phyloP scores from a whole-genome alignment of 2,797 vertebrate genomes.

The Cuniculus paca region DNA sequence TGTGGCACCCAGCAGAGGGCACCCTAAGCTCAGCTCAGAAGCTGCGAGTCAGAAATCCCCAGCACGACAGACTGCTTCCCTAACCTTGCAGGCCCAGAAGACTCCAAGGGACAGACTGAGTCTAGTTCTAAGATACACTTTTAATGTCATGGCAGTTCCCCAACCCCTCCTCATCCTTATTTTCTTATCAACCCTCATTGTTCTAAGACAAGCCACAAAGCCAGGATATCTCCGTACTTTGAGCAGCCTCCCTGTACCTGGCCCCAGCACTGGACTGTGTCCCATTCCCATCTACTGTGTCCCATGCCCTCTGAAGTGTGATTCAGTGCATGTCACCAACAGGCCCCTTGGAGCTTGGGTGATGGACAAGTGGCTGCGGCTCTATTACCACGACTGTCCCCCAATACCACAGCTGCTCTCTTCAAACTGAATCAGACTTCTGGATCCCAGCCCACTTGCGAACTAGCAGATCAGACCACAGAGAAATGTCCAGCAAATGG shows the following conservation, averaged over 20 bases:
- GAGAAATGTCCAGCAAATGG: background rate
- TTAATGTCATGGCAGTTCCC: background rate
- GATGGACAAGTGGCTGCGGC: background rate
- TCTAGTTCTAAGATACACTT: background rate
- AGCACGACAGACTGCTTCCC: background rate
- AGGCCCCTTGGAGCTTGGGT: background rate
- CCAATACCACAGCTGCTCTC: background rate
- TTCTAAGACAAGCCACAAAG: background rate
- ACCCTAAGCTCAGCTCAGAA: background rate
- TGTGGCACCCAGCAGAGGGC: constrained; percentile 69
- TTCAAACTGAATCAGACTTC: background rate
- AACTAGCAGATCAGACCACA: background rate
- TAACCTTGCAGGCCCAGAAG: background rate
- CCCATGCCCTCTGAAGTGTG: no score
- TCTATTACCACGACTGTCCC: background rate
- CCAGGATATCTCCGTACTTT: background rate
- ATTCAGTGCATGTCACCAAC: background rate
- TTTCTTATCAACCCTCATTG: background rate
- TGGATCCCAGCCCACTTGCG: background rate
- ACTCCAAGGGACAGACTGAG: background rate
- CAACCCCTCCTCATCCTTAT: fast-evolving
- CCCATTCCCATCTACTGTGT: no score
- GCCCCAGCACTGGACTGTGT: background rate
- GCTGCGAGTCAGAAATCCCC: no score
- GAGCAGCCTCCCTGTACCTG: background rate